phyloP scores from a whole-genome alignment of 2,888 invertebrate genomes.

The Lasioglossum leucozonium region DNA sequence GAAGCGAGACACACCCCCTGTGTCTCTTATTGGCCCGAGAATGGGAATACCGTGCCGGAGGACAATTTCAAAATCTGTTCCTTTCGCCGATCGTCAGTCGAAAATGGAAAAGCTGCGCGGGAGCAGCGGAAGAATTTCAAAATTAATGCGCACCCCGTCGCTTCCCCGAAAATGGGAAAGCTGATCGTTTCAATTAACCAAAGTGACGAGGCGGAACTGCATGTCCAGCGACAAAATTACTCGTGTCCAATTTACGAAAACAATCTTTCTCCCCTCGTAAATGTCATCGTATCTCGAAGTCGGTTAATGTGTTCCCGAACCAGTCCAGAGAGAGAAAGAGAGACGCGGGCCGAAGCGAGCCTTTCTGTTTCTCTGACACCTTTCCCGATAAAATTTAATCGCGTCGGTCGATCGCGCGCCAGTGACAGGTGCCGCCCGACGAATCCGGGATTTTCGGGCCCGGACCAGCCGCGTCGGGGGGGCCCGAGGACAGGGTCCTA shows the following conservation, averaged over 20 bases:
- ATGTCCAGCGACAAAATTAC: background rate
- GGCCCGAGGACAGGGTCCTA: background rate
- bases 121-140: background rate
- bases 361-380: constrained; percentile 20
- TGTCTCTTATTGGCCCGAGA: background rate
- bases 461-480: background rate
- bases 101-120: background rate
- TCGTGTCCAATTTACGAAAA: background rate
- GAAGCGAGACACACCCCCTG: background rate
- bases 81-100: background rate
- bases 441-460: constrained; percentile 11
- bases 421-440: constrained; percentile 28
- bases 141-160: background rate
- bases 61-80: background rate
- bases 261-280: constrained; percentile 19
- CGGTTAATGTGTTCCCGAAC: constrained; percentile 34
- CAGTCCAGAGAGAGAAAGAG: background rate
- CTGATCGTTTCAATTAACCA: background rate
- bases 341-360: background rate
- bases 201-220: background rate
- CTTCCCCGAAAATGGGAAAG: background rate
- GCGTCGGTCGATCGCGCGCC: constrained; percentile 3
- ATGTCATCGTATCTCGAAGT: constrained; percentile 8
- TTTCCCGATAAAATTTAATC: constrained; percentile 45
- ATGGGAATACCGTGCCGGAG: too few relatives aligned